phyloP scores from a whole-genome alignment of 2,888 invertebrate genomes.

The Harpagoxenus sublaevis region DNA sequence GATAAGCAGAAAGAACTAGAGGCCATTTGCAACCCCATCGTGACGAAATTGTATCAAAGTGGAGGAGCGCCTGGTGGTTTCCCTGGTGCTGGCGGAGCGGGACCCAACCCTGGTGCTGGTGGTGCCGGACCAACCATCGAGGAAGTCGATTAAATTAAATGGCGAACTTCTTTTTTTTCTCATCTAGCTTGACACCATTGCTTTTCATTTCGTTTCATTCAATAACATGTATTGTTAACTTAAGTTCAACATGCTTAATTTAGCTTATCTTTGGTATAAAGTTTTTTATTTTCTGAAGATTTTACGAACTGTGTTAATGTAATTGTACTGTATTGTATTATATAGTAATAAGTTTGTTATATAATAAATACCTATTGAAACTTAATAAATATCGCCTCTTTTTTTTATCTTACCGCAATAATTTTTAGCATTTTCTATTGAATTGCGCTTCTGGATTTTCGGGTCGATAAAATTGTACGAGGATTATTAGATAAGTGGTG shows the following conservation, averaged over 20 bases:
- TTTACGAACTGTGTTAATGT: conserved; percentile 36
- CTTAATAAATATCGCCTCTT: background rate
- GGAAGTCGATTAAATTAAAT: conserved; percentile 91
- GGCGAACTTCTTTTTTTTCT: background rate
- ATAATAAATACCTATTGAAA: conserved; percentile 54
- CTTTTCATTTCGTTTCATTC: conserved; percentile 16
- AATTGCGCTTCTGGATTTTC: conserved; percentile 49
- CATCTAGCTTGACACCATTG: background rate
- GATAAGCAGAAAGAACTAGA: conserved; percentile 92
- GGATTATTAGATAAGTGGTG: conserved; percentile 81
- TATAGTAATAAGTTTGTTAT: conserved; percentile 57
- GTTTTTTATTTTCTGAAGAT: conserved; percentile 43
- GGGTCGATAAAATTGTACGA: conserved; percentile 80
- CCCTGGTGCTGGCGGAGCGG: conserved; percentile 81
- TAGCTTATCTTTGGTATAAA: conserved; percentile 3
- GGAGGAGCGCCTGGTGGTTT: conserved; percentile 73
- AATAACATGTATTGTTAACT: conserved; percentile 12
- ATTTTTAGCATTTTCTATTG: background rate
- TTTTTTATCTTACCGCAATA: background rate
- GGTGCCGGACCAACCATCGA: conserved; percentile 92
- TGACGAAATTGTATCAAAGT: conserved; percentile 93
- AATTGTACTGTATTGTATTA: conserved; percentile 32
- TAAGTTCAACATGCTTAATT: background rate
- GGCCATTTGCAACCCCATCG: conserved; percentile 91
- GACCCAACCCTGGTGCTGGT: conserved; percentile 85